phyloP scores from a whole-genome alignment of 2,113 vertebrate genomes.

The Anarhynchus alexandrinus region DNA sequence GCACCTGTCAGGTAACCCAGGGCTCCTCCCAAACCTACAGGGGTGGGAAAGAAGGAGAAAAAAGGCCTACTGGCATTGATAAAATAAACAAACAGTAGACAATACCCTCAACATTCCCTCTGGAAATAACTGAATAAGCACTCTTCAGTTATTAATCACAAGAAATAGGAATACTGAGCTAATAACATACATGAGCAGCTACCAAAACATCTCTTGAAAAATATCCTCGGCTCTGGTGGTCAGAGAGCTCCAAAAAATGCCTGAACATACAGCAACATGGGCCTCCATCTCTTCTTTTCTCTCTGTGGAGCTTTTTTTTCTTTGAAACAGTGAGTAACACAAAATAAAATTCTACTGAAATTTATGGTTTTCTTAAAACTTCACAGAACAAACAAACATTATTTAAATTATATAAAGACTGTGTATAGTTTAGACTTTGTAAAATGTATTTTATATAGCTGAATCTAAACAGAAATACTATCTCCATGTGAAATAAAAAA shows the following conservation, averaged over 20 bases:
- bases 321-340: not conserved
- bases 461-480: not conserved
- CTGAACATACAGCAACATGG: not conserved
- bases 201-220: not conserved
- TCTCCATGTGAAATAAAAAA: not conserved
- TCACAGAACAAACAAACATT: not conserved
- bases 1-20: conserved; percentile 92
- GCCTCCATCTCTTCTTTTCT: not conserved
- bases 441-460: not conserved
- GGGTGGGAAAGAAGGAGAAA: not conserved
- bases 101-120: not conserved
- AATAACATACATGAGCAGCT: not conserved
- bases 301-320: not conserved
- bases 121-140: not conserved
- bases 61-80: not conserved
- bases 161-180: not conserved
- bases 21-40: conserved; percentile 90
- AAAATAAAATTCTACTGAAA: not conserved
- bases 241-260: not conserved
- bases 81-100: not conserved
- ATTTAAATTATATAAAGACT: not conserved
- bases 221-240: not conserved
- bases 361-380: not conserved
- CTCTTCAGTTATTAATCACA: not conserved
- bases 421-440: not conserved